Base-by-base conservation (phyloP, 2,888 invertebrate species). In the Agrochola lota region DNA sequence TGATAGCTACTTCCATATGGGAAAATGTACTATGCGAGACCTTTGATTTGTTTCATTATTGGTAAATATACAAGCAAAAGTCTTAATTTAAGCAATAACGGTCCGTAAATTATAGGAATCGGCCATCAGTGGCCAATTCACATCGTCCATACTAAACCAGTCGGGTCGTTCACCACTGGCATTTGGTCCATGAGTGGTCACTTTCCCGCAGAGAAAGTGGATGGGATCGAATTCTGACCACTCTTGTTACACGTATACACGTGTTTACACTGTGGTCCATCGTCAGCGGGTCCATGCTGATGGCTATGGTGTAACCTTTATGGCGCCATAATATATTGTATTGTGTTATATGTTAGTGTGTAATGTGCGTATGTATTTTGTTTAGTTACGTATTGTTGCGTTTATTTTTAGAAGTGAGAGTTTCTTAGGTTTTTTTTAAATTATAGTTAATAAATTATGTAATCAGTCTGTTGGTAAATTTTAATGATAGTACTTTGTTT, bases 141-240 rank as follows among this genome's bases (percentile, higher is more conserved):
- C 72, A 74, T 11, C 26, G 35, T 30, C 43, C 59, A 43, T n/a
- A 91, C 83, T 89, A 90, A 80, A 92, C 89, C 90, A 88, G 85
- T 77, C 67, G 84, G 87, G 86, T 88, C 85, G 84, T 85, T 92
- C 89, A 90, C 92, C 92, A 91, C 90, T 59, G 83, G 87, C 91
- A 89, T 89, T 90, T 90, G 84, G 83, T 81, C 85, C 91, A 90
- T 91, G 90, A 91, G 91, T 93, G 95, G 95, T 95, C 95, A 96
- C 96, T 96, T 96, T 96, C 96, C 94, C 94, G 92, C 85, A 92
- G 95, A 93, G 96, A 96, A 96, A 96, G 96, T 96, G 92, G 93
- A 91, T 88, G 88, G 88, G 85, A 86, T 90, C 91, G 89, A 89
- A 91, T 90, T 90, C 89, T 92, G 91, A 90, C 91, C 90, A 90